These are phyloP conservation scores for Oscheius sp. DNA, from an alignment of 2,888 invertebrate genomes.

Conservation along the genomic window DNA sequence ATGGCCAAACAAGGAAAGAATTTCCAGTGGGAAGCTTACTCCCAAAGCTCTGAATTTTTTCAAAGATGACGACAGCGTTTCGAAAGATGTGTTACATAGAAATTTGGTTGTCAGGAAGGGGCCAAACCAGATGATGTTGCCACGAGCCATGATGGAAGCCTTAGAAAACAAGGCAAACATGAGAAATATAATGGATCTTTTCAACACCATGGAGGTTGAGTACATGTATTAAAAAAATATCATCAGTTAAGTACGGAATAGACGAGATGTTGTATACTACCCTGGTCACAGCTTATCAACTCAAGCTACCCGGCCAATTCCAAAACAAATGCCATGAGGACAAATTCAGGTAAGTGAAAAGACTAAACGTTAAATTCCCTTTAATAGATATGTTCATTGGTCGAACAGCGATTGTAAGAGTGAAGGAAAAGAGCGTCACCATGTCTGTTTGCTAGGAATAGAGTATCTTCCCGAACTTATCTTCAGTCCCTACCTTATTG, in stretches of 20 bases:
- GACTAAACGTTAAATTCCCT: background rate
- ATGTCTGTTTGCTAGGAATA: conserved; percentile 4
- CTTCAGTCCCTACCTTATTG: background rate
- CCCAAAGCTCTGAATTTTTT: conserved; percentile 1
- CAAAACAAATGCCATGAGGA: background rate
- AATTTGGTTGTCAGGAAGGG: background rate
- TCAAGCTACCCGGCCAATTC: conserved; percentile 14
- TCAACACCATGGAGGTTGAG: conserved; percentile 1
- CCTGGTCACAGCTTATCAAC: background rate
- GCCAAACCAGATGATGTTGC: background rate
- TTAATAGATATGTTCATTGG: conserved; percentile 10
- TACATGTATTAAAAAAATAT: background rate
- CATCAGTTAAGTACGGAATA: background rate
- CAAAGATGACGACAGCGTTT: background rate
- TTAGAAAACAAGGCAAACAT: background rate
- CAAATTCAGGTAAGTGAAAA: background rate
- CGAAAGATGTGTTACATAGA: background rate
- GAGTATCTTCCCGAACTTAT: conserved; percentile 2
- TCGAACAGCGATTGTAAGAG: background rate
- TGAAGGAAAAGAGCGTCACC: conserved; percentile 1
- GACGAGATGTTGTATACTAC: conserved; percentile 11
- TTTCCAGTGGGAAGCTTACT: background rate
- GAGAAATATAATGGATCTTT: background rate
- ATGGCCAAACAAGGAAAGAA: background rate
- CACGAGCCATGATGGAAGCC: background rate